Base-by-base conservation (phyloP, 2,797 vertebrate species). In the Tapera naevia region DNA sequence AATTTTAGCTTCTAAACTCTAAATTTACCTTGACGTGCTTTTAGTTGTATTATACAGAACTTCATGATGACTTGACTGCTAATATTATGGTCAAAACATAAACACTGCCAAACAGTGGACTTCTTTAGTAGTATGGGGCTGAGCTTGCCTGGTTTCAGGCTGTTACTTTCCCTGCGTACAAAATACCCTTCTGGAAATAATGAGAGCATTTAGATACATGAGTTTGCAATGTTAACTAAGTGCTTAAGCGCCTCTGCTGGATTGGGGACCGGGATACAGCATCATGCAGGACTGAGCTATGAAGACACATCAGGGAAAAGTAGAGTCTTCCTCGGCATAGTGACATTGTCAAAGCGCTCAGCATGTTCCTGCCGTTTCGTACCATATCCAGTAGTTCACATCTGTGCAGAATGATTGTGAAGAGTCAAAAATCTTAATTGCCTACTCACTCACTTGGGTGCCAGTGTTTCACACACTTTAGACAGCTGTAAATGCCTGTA, bases 401-500 rank as follows among this genome's bases (percentile, higher is more conserved):
- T 89, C 66, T 89, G 72, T 86, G 57, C 87, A 80, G 70, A 93
- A 35, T 32, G 54, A 81, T 48, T 76, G 70, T 84, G 66, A 58
- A 46, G 45, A 91, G 79, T 57, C 79, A 65, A 91, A 62, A 94
- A 60, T 69, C 75, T 64, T 92, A 95, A 97, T 95, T 91, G 85
- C 76, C 80, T 95, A 5, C 58, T 95, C 66, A n/a, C 70, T 95
- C 89, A 48, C 85, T 86, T 90, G 94, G 91, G 85, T 95, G 76
- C 87, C 91, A 71, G 76, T 92, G 87, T 88, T 94, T 80, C 85
- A 66, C 83, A 92, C 23, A 3, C 80, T 96, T 88, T 5, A 89
- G 89, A 81, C 94, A 93, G 85, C 80, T 95, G 89, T 88, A 93
- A 95, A 94, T 88, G 94, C 88, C 89, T 94, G 41, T 78, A 83